These are phyloP conservation scores for Protodeltote pygarga DNA, from an alignment of 2,888 invertebrate genomes.

Conservation along the genomic window DNA sequence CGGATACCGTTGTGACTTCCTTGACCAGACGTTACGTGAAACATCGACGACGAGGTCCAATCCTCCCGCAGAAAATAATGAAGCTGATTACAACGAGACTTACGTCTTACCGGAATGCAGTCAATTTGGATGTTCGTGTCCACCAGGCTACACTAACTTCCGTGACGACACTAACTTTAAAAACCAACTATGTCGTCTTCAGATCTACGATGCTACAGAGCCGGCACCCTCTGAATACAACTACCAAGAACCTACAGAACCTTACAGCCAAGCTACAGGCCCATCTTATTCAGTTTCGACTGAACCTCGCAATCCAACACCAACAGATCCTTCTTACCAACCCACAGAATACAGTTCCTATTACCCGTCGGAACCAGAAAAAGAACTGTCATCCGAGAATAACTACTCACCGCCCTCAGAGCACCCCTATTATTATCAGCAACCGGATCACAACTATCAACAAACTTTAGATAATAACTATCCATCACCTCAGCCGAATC, in stretches of 20 bases:
- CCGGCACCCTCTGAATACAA: conserved; percentile 15
- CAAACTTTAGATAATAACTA: conserved; percentile 36
- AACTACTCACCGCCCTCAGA: conserved; percentile 17
- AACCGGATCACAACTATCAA: conserved; percentile 31
- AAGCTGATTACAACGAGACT: conserved; percentile 73
- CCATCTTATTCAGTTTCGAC: conserved; percentile 16
- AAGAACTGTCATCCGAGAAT: conserved; percentile 1
- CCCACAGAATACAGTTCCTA: conserved; percentile 3
- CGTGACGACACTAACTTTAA: conserved; percentile 64
- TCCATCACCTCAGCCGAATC: conserved; percentile 30
- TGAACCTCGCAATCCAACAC: conserved; percentile 24
- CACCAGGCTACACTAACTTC: conserved; percentile 68
- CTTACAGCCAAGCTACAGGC: conserved; percentile 29
- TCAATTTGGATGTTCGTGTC: conserved; percentile 66
- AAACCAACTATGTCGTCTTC: conserved; percentile 70
- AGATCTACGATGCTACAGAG: conserved; percentile 37
- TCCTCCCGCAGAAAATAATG: conserved; percentile 38
- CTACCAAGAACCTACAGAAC: conserved; percentile 23
- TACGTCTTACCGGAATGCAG: conserved; percentile 72
- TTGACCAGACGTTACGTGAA: conserved; percentile 10
- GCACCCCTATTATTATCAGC: conserved; percentile 19
- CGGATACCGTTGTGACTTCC: conserved; percentile 79
- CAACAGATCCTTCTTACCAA: conserved; percentile 10
- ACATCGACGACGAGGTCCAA: conserved; percentile 23
- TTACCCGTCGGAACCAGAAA: conserved; percentile 7